A percentile compares a stretch with the other conserved stretches of the same genome.
These are phyloP conservation scores for Zingel zingel DNA, from an alignment of 2,113 vertebrate genomes.

Conservation along the genomic window DNA sequence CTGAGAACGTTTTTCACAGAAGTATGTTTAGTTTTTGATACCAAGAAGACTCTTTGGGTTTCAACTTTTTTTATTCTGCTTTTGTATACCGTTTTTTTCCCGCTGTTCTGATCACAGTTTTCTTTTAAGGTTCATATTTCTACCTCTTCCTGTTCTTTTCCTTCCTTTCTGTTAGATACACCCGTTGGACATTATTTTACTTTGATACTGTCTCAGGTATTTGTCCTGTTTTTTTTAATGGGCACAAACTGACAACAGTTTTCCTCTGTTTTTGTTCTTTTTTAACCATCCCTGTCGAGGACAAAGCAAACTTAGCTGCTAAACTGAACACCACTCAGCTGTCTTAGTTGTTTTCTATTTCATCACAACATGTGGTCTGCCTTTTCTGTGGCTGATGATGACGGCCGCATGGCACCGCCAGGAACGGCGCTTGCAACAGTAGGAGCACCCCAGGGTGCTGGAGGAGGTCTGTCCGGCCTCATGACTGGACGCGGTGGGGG, in stretches of 20 bases:
- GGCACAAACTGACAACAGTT: conserved; percentile 22
- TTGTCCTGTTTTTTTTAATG: neutral
- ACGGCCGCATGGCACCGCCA: conserved; percentile 58
- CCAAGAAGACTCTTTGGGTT: neutral
- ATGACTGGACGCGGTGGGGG: conserved; percentile 71
- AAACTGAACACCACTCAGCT: neutral
- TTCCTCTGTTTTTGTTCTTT: neutral
- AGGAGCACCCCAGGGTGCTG: conserved; percentile 45
- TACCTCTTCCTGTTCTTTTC: conserved; percentile 8
- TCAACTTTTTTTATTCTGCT: neutral
- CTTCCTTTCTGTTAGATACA: neutral
- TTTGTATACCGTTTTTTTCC: neutral
- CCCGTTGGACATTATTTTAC: neutral
- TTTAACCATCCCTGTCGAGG: neutral
- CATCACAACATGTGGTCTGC: conserved; percentile 88
- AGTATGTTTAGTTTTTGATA: neutral
- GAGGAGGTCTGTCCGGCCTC: conserved; percentile 53
- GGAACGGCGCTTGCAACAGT: conserved; percentile 18
- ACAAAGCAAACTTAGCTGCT: neutral
- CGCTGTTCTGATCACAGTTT: neutral
- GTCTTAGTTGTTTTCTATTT: neutral
- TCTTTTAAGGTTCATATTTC: neutral
- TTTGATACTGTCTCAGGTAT: neutral
- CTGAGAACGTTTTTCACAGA: conserved; percentile 17
- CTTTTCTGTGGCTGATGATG: conserved; percentile 88